Percentiles rank a stretch among this genome's conserved stretches.
These are phyloP conservation scores for Papilio gigon DNA, from an alignment of 2,888 invertebrate genomes.

Conservation along the genomic window DNA sequence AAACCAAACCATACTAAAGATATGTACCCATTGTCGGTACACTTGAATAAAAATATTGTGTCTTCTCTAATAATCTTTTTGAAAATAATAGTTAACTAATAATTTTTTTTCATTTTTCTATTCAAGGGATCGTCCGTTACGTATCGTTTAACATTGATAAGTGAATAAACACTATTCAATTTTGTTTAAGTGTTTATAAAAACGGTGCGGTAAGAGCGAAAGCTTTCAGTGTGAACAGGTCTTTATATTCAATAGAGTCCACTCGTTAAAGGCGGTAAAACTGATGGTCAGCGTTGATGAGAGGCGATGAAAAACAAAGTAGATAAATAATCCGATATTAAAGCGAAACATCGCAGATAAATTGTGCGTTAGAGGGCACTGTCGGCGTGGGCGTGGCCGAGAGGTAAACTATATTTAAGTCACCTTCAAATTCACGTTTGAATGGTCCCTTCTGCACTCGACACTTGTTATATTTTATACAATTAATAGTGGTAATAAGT, in stretches of 20 bases:
- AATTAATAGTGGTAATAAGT: background rate
- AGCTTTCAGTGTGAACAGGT: background rate
- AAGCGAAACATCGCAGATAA: conserved; percentile 24
- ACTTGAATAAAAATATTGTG: no score
- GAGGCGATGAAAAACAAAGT: conserved; percentile 27
- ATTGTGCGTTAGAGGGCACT: background rate
- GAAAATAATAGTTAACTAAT: no score
- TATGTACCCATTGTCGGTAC: no score
- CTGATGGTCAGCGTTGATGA: conserved; percentile 11
- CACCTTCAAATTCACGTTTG: conserved; percentile 15
- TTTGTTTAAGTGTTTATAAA: no score
- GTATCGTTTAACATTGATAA: background rate
- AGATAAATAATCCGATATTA: conserved; percentile 30
- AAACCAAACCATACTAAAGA: no score
- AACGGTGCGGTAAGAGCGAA: background rate
- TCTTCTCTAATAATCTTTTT: no score
- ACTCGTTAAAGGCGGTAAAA: conserved; percentile 26
- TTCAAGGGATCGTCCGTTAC: no score
- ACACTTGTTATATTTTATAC: background rate
- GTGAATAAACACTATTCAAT: background rate
- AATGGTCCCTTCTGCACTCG: background rate
- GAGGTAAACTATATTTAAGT: conserved; percentile 30
- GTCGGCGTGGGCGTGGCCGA: background rate
- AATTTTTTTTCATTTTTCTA: no score
- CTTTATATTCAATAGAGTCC: conserved; percentile 2